phyloP scores from a whole-genome alignment of 2,113 vertebrate species.

The Sphyrna mokarran region DNA sequence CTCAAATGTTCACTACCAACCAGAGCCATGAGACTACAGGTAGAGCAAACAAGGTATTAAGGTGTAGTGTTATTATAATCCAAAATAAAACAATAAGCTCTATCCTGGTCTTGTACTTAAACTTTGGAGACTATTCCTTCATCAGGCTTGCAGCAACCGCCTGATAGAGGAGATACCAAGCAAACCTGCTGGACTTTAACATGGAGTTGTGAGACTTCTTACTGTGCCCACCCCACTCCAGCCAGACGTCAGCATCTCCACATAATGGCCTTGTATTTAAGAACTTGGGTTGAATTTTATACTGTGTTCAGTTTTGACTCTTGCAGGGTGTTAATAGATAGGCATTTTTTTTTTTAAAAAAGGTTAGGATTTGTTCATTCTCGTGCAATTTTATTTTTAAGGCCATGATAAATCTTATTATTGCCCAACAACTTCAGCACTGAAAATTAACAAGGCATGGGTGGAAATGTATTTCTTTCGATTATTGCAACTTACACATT shows the following conservation, averaged over 20 bases:
- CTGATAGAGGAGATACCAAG: too few relatives aligned
- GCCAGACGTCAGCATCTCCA: too few relatives aligned
- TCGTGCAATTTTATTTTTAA: not conserved
- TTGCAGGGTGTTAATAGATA: not conserved
- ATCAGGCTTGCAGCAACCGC: too few relatives aligned
- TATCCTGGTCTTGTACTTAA: not conserved
- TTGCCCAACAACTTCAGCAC: not conserved
- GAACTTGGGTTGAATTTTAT: not conserved
- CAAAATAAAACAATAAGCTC: not conserved
- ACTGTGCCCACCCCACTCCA: too few relatives aligned
- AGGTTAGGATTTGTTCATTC: not conserved
- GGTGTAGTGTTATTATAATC: not conserved
- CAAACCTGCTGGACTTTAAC: too few relatives aligned
- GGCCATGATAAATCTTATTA: too few relatives aligned
- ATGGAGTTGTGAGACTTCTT: too few relatives aligned
- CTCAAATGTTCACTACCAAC: not conserved
- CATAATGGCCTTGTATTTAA: not conserved
- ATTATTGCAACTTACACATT: not conserved
- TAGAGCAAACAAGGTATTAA: not conserved
- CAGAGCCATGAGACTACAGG: not conserved
- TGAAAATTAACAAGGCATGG: not conserved
- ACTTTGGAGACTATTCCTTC: too few relatives aligned
- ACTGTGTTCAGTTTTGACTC: not conserved
- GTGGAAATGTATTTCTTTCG: not conserved
- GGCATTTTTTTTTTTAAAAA: not conserved